Evolutionary conservation across 2,888 invertebrate genomes (phyloP).

Genomic region (Lapara coniferarum): DNA sequence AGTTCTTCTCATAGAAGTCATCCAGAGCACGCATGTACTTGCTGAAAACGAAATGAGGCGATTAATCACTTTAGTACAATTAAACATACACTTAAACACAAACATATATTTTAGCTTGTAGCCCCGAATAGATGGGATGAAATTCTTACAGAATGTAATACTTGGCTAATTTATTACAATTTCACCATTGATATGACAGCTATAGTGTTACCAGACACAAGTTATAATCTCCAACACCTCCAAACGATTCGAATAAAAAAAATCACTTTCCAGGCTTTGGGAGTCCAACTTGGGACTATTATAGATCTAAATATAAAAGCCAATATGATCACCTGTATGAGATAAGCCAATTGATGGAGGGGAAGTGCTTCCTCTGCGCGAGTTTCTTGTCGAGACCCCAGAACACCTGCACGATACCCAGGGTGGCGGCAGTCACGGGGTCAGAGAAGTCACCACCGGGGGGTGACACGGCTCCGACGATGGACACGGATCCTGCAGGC

Average conservation of each 20-base stretch:
- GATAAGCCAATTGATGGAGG: slow-evolving; percentile 99
- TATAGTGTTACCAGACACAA: too few species aligned
- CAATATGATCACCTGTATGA: slow-evolving; percentile 88
- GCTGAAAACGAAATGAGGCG: slow-evolving; percentile 74
- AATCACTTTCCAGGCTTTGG: too few species aligned
- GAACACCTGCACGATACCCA: slow-evolving; percentile 99
- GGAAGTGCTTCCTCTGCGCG: slow-evolving; percentile 99
- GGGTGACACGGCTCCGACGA: slow-evolving; percentile 99
- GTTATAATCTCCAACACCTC: too few species aligned
- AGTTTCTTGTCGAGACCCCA: slow-evolving; percentile 99
- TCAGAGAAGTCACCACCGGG: slow-evolving; percentile 99
- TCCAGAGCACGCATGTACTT: slow-evolving; percentile 99
- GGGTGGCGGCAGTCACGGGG: slow-evolving; percentile 99
- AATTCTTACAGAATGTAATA: too few species aligned
- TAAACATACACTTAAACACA: not conserved
- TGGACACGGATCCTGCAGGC: slow-evolving; percentile 94
- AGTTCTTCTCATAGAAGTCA: slow-evolving; percentile 99
- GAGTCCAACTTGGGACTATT: too few species aligned
- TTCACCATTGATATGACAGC: not conserved
- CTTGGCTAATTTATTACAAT: not conserved
- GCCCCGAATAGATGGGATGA: too few species aligned
- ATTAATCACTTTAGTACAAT: not conserved
- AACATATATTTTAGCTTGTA: too few species aligned
- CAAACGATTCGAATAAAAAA: too few species aligned
- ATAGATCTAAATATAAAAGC: not conserved